Base-by-base conservation (phyloP, 64 coral and sea anemone species). In the Montipora capricornis region DNA sequence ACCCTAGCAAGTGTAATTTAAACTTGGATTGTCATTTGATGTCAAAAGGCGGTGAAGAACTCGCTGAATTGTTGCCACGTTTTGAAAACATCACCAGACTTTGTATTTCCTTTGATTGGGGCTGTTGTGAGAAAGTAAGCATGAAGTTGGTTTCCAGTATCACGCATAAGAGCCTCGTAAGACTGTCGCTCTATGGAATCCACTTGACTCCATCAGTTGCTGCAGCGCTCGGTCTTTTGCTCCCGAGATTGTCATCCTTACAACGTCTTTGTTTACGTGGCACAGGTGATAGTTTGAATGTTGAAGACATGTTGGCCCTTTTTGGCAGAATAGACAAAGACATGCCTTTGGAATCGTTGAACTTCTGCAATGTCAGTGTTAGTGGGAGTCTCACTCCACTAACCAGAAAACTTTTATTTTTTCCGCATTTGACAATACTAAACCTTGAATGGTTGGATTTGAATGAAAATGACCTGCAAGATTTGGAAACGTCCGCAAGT, bases 11-110 rank as follows among this genome's bases (percentile, higher is more conserved):
- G 52, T 7, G 5, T 1, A 0, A 5, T 10, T 4, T 55, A 55
- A 10, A 55, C 0, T 10, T 55, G 52, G 0, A 55, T 0, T 0
- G 52, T 55, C 0, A 0, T 0, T 4, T 55, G 2, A 55, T 2
- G 6, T 2, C 52, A 55, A 55, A 5, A 55, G 52, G 1, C 37
- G 7, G 8, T 55, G 49, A 24, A 8, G 14, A 12, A 19, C 49
- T 80, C 11, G 51, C 49, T 12, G 50, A 9, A 24, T 11, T 80
- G 49, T 80, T 80, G 26, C 50, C 78, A 26, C 6, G 51, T 8
- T 57, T 80, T 20, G 20, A 53, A 6, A 80, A 58, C 78, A 10
- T 80, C 78, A 12, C n/a, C 1, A 0, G 0, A 4, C 50, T 55
- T 24, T 3, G 0, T 3, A 16, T 80, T 58, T 14, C 10, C 49